These are phyloP conservation scores for Atta cephalotes DNA, from an alignment of 1,140 invertebrate species.

Conservation along the genomic window DNA sequence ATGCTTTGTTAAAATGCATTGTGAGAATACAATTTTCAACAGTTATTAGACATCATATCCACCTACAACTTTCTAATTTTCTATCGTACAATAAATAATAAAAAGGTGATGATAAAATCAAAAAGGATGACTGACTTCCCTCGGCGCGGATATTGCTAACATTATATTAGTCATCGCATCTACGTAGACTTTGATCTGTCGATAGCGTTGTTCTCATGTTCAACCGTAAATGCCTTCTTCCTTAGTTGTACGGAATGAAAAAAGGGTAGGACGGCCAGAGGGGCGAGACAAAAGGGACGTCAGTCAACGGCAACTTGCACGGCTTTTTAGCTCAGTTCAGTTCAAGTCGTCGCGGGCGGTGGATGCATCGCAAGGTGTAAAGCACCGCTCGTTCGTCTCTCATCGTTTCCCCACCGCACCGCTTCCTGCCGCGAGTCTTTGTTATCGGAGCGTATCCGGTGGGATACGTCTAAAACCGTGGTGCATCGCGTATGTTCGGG, in stretches of 20 bases:
- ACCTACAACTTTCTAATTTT: neutral
- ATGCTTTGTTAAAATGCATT: neutral
- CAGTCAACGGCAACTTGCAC: slow-evolving; percentile 80
- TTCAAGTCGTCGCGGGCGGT: slow-evolving; percentile 75
- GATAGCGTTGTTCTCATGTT: slow-evolving; percentile 12
- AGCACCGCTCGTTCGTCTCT: neutral
- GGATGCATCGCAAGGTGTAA: slow-evolving; percentile 58
- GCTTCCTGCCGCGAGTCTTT: slow-evolving; percentile 3
- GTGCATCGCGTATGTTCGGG: neutral
- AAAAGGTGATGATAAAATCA: neutral
- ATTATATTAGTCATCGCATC: neutral
- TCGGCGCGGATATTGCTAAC: neutral
- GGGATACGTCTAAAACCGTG: neutral
- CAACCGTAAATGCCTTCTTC: slow-evolving; percentile 26
- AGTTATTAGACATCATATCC: neutral
- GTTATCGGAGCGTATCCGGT: slow-evolving; percentile 26
- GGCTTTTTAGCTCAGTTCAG: slow-evolving; percentile 74
- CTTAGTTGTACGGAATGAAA: slow-evolving; percentile 15
- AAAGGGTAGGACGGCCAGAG: neutral
- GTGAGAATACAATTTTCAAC: neutral
- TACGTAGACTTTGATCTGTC: slow-evolving; percentile 45
- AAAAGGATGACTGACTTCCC: neutral
- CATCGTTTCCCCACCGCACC: slow-evolving; percentile 10
- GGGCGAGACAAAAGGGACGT: slow-evolving; percentile 26
- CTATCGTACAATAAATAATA: neutral